phyloP scores from a whole-genome alignment of 2,797 vertebrate species.

The Graptemys geographica region DNA sequence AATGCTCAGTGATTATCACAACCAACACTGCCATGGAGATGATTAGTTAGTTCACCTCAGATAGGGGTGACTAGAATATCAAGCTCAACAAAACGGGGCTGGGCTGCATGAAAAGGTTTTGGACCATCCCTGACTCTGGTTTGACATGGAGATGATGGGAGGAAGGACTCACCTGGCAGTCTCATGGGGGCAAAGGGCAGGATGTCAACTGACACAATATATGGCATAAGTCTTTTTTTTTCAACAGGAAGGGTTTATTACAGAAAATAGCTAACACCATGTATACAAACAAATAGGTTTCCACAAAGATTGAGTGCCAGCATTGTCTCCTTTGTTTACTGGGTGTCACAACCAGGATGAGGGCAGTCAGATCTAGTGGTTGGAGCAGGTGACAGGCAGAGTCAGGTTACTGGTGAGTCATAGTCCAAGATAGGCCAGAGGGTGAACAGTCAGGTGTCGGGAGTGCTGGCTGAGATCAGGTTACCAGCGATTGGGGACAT shows the following conservation, averaged over 20 bases:
- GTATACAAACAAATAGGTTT: neutral
- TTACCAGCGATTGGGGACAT: no score
- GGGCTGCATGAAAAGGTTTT: neutral
- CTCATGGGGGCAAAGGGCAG: neutral
- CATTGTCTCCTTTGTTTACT: neutral
- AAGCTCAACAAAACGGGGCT: neutral
- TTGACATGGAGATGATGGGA: neutral
- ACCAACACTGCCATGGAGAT: neutral
- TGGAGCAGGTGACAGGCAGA: no score
- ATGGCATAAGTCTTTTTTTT: no score
- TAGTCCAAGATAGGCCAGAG: no score
- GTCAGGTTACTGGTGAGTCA: no score
- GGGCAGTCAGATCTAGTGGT: no score
- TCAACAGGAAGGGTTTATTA: neutral
- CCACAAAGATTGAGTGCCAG: neutral
- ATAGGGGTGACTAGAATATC: neutral
- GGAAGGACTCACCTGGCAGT: neutral
- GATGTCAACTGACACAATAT: no score
- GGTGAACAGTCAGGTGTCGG: no score
- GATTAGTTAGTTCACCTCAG: neutral
- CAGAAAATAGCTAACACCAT: neutral
- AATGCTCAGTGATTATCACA: neutral
- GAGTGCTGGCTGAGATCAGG: no score
- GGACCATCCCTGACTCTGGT: neutral
- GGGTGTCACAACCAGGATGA: neutral